Evolutionary conservation across 2,797 vertebrate species (phyloP), one percentile per base, ranked within the genome.

Genomic region (Sebastes cheni): DNA sequence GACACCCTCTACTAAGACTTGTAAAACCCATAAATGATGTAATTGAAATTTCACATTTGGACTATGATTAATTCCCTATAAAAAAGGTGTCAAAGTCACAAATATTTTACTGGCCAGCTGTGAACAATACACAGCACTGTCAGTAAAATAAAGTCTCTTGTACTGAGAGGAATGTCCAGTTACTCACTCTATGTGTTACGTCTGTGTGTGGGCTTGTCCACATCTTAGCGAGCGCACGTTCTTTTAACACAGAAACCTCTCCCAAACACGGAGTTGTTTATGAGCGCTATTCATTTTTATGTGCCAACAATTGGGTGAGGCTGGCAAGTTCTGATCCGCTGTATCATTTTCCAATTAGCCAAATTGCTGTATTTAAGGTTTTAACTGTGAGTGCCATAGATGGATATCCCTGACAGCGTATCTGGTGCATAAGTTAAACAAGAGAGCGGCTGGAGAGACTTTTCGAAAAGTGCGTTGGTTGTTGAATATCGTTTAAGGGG

Each of bases 231-330:
- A 78, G 29, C 84, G 22, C 76, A 58, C 72, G 78, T 27, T 61
- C 65, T 69, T 82, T 82, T 72, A 86, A 90, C 82, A 76, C 82
- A 67, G 50, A 64, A 64, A 72, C 64, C 62, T 80, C 75, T 84
- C 84, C 91, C 90, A 89, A 93, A 93, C 83, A 90, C 77, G 81
- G 89, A 93, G 79, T 94, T 94, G 92, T 95, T 95, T 95, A 94
- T 82, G 90, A 86, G 92, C 91, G 60, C 80, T 76, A 81, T 86
- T 88, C 86, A 79, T 91, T 87, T 94, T 94, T 93, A 93, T 91
- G 89, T 92, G 84, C 80, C 73, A 88, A 89, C 89, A 91, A 89
- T 87, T 84, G 82, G 88, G 80, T 83, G 85, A 87, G 76, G 85
- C 85, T 85, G 88, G 89, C 84, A 16, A 59, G 39, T 79, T 77